A percentile compares a stretch with the other conserved stretches of the same genome.
These are phyloP conservation scores for Plodia interpunctella DNA, from an alignment of 1,140 invertebrate species.

Conservation along the genomic window DNA sequence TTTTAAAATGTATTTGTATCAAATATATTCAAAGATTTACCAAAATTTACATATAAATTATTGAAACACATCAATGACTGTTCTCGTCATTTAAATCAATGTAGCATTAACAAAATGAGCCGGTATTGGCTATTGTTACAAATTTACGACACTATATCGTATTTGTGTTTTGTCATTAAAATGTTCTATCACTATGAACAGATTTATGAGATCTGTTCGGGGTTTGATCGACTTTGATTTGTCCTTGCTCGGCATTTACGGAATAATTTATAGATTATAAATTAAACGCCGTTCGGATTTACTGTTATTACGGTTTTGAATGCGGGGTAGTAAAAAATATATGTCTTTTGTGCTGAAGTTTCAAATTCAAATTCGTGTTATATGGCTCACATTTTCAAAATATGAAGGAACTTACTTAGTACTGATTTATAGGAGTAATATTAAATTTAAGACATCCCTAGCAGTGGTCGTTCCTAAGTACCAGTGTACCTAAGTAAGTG, in stretches of 20 bases:
- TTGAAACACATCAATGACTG: constrained; percentile 44
- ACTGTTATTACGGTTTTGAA: neutral
- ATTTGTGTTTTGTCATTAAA: constrained; percentile 41
- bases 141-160: constrained; percentile 51
- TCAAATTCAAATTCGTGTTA: neutral
- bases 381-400: neutral
- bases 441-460: too few species aligned
- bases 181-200: constrained; percentile 41
- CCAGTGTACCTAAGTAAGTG: too few species aligned
- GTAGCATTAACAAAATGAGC: constrained; percentile 57
- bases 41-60: too few species aligned
- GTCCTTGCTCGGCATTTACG: constrained; percentile 13
- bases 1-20: too few species aligned
- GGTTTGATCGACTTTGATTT: constrained; percentile 22
- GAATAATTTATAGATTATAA: constrained; percentile 14
- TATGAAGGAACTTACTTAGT: neutral
- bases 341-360: neutral
- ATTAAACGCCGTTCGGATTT: neutral
- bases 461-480: too few species aligned
- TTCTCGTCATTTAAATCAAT: constrained; percentile 20
- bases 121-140: constrained; percentile 50
- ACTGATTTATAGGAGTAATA: neutral
- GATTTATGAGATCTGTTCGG: constrained; percentile 38
- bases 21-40: too few species aligned
- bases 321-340: neutral